Evolutionary conservation across 2,797 vertebrate species (phyloP), one percentile per base, ranked within the genome.

Genomic region (Peromyscus melanophrys): DNA sequence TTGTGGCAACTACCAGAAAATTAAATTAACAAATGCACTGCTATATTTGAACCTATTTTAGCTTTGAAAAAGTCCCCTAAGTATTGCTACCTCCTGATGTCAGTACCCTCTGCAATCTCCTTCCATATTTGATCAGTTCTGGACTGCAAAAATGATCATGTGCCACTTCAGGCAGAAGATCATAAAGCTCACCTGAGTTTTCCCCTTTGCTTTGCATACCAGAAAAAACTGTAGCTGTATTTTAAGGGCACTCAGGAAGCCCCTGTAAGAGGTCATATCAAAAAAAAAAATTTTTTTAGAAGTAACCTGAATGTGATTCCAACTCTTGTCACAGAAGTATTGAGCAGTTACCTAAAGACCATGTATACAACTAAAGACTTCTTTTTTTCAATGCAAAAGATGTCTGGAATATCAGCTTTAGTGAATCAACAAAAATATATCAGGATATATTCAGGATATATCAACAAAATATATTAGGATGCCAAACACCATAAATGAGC

Each of bases 351-450:
- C 61, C 21, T 37, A 17, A 7, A 43, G 65, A 57, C n/a, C n/a
- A 82, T 29, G 1, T 63, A 25, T 8, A 77, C 21, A 40, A 29
- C 19, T 16, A 61, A 37, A 17, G 0, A 67, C 17, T 94, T 43
- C 16, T 37, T 90, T 96, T 96, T 84, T 88, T n/a, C 83, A 92
- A 14, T 25, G 19, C 11, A 6, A 96, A 94, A 37, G 46, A 61
- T 19, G 7, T 49, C n/a, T 12, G 61, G 43, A 40, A 43, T 86
- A 63, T 49, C 37, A 92, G 12, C 23, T 69, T 43, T 49, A n/a
- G 13, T 90, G 46, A 96, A 96, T 89, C 27, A 46, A 23, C 37
- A 52, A 94, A 57, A 40, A 61, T 71, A 43, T 8, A 3, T 1
- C 65, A 92, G 13, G 52, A 52, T 52, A 67, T 71, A 43, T 8